Evolutionary conservation across 2,113 vertebrate species (phyloP).

Genomic region (Loxodonta africana): DNA sequence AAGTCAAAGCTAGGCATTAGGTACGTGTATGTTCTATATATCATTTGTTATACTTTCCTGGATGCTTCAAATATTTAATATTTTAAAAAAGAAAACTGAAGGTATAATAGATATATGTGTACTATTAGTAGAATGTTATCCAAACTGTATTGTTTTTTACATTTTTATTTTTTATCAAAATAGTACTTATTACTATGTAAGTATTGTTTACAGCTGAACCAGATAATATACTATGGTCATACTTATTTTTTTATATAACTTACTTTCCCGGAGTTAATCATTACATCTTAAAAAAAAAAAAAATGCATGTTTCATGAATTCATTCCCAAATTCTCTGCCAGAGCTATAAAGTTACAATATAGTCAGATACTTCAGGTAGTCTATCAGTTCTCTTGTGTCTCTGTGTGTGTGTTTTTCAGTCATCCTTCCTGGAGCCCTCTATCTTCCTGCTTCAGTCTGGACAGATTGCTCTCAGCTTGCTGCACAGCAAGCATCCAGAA

Average conservation of each 20-base stretch:
- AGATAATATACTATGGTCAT: conserved; percentile 10
- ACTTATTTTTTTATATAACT: conserved; percentile 51
- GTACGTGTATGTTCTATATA: not conserved
- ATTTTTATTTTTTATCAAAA: conserved; percentile 52
- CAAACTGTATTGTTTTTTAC: not conserved
- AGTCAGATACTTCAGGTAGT: not conserved
- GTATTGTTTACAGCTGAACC: conserved; percentile 25
- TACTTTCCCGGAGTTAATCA: conserved; percentile 44
- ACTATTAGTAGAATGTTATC: not conserved
- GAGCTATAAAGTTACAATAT: not conserved
- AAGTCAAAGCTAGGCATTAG: not conserved
- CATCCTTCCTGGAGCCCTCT: not conserved
- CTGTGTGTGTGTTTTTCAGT: not conserved
- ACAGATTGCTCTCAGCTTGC: conserved; percentile 71
- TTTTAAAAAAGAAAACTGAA: not conserved
- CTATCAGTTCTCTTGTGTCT: not conserved
- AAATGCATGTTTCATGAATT: not conserved
- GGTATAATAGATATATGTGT: not conserved
- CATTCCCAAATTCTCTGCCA: conserved; percentile 31
- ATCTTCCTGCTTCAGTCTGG: not conserved
- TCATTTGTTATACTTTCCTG: conserved; percentile 19
- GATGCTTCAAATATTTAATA: conserved; percentile 15
- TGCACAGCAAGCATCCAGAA: conserved; percentile 44
- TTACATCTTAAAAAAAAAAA: not conserved
- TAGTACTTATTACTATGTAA: conserved; percentile 38